Evolutionary conservation across 1,140 invertebrate species (phyloP).

Genomic region (Drosophila parvula): DNA sequence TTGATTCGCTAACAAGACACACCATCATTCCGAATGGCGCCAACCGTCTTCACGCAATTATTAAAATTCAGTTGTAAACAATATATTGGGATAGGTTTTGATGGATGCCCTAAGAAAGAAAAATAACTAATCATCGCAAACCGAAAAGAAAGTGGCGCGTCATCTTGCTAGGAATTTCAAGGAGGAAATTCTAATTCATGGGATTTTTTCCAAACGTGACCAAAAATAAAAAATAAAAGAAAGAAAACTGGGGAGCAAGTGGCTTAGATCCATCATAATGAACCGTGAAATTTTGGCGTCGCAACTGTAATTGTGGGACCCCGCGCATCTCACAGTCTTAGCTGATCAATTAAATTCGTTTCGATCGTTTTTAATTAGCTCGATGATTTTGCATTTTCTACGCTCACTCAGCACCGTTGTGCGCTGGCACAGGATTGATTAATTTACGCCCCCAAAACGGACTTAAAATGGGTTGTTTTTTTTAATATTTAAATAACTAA

Average conservation of each 20-base stretch:
- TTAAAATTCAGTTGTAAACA: conserved; percentile 54
- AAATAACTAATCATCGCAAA: conserved; percentile 63
- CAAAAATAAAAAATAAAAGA: neutral
- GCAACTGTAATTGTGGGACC: conserved; percentile 53
- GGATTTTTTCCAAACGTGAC: conserved; percentile 32
- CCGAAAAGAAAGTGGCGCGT: conserved; percentile 64
- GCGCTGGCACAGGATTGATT: conserved; percentile 38
- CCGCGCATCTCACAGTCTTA: conserved; percentile 25
- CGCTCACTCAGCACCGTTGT: conserved; percentile 64
- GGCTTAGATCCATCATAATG: conserved; percentile 63
- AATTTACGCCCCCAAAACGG: conserved; percentile 41
- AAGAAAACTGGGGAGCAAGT: conserved; percentile 30
- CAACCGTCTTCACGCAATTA: conserved; percentile 63
- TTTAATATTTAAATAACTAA: conserved; percentile 32
- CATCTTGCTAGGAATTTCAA: conserved; percentile 58
- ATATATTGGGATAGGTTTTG: conserved; percentile 56
- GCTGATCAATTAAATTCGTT: conserved; percentile 84
- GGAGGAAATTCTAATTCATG: conserved; percentile 39
- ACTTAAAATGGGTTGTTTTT: conserved; percentile 16
- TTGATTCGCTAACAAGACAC: conserved; percentile 74
- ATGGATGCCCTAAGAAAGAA: conserved; percentile 38
- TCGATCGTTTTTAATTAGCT: conserved; percentile 83
- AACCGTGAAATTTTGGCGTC: conserved; percentile 71
- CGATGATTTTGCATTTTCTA: conserved; percentile 77
- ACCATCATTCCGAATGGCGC: conserved; percentile 57